Conservation (phyloP, 1,140 invertebrate species). For the Camponotus floridanus region DNA sequence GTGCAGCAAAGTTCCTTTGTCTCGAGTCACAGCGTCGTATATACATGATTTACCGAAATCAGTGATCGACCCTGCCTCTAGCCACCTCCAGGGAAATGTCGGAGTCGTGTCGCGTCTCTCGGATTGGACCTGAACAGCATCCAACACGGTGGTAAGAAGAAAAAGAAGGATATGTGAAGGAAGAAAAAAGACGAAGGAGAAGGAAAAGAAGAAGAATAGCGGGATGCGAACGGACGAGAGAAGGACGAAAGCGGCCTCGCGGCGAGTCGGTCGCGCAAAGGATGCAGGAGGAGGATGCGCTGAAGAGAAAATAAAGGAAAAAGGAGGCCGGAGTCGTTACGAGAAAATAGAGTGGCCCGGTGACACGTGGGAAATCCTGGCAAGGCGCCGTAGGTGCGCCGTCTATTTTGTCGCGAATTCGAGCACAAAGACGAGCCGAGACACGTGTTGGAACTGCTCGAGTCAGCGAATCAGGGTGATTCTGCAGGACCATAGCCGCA, state of each 20-base stretch:
- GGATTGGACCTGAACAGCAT: constrained; percentile 59
- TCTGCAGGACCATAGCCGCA: not conserved
- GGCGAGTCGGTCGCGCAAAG: not conserved
- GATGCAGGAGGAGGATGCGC: constrained; percentile 16
- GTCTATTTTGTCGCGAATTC: constrained; percentile 61
- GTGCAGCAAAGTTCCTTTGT: constrained; percentile 1
- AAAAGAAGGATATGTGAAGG: not conserved
- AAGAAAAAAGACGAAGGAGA: not conserved
- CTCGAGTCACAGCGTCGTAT: not conserved
- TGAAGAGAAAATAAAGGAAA: constrained; percentile 56
- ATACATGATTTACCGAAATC: constrained; percentile 67
- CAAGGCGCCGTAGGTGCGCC: constrained; percentile 57
- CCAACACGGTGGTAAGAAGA: constrained; percentile 38
- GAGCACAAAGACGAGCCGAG: constrained; percentile 44
- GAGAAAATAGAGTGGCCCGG: constrained; percentile 73
- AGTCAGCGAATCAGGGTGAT: constrained; percentile 39
- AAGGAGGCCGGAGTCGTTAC: constrained; percentile 61
- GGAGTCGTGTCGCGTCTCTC: constrained; percentile 61
- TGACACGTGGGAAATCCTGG: constrained; percentile 75
- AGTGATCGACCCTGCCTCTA: constrained; percentile 64
- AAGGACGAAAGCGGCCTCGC: constrained; percentile 32
- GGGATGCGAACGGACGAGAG: constrained; percentile 23
- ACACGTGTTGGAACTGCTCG: constrained; percentile 41
- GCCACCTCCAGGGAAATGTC: constrained; percentile 62
- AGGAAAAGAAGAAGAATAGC: not conserved